A percentile compares a stretch with the other conserved stretches of the same genome.
Evolutionary conservation across 1,140 invertebrate species (phyloP).

Genomic region (Cyclina sinensis): DNA sequence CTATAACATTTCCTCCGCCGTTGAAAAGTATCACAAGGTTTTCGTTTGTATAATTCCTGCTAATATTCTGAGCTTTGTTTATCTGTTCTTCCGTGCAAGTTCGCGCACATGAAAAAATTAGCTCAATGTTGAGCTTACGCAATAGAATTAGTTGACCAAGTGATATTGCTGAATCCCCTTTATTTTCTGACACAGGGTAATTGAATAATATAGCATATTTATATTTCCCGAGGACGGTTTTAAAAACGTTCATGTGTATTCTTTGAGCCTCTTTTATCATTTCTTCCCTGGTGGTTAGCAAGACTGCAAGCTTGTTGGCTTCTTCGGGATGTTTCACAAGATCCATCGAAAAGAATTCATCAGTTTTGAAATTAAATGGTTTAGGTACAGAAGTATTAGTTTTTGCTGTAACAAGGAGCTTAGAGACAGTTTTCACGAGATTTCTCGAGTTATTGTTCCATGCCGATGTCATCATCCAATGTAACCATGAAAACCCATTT

Average conservation of each 20-base stretch:
- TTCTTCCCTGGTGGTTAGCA: neutral
- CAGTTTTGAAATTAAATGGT: neutral
- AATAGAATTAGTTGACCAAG: neutral
- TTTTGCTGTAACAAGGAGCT: no score
- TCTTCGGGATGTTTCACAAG: no score
- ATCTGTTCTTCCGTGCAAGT: neutral
- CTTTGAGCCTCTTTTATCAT: conserved; percentile 5
- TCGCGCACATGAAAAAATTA: neutral
- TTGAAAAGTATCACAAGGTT: conserved; percentile 11
- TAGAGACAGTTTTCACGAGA: no score
- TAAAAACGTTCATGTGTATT: conserved; percentile 24
- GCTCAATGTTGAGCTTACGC: neutral
- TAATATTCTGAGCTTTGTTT: neutral
- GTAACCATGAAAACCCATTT: no score
- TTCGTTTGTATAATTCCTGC: no score
- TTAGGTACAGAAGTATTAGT: neutral
- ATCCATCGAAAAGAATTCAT: neutral
- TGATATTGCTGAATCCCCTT: conserved; percentile 11
- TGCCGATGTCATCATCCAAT: no score
- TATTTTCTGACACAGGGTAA: conserved; percentile 11
- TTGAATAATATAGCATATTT: conserved; percentile 16
- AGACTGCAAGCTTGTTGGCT: neutral
- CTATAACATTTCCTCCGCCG: conserved; percentile 17
- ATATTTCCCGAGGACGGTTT: neutral
- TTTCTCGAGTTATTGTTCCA: no score